phyloP scores from a whole-genome alignment of 2,888 invertebrate species.

The Drosophila greeni region DNA sequence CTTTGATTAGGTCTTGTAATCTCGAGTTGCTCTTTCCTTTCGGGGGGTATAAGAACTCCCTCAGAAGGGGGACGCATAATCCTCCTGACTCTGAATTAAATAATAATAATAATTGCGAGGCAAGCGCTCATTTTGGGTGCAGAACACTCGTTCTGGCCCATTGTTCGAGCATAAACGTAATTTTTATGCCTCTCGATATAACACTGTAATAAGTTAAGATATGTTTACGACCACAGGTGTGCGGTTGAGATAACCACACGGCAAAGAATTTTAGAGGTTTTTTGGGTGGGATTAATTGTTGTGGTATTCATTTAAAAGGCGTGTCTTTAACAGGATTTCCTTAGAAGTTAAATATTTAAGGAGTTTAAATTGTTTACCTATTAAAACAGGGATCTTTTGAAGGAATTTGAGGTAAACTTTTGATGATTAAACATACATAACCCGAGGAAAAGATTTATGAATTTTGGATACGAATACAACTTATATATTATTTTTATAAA shows the following conservation, averaged over 20 bases:
- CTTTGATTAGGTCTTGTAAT: constrained; percentile 57
- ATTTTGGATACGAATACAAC: background rate
- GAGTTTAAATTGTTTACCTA: background rate
- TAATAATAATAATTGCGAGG: background rate
- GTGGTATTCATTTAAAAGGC: background rate
- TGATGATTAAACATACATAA: background rate
- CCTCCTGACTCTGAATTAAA: background rate
- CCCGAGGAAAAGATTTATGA: too few relatives aligned
- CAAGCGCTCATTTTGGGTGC: background rate
- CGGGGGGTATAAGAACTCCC: background rate
- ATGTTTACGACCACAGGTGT: constrained; percentile 29
- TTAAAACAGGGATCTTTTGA: background rate
- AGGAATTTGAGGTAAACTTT: background rate
- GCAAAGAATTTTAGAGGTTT: constrained; percentile 1
- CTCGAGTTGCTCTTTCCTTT: constrained; percentile 41
- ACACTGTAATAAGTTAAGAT: constrained; percentile 26
- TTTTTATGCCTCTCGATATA: constrained; percentile 10
- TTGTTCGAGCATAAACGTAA: constrained; percentile 9
- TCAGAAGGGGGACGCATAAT: background rate
- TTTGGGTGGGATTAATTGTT: background rate
- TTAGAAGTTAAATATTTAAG: background rate
- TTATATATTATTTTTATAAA: fast-evolving
- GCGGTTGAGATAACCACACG: constrained; percentile 19
- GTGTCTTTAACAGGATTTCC: background rate
- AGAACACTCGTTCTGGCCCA: background rate